phyloP scores from a whole-genome alignment of 2,888 invertebrate genomes.

The Agrotis exclamationis region DNA sequence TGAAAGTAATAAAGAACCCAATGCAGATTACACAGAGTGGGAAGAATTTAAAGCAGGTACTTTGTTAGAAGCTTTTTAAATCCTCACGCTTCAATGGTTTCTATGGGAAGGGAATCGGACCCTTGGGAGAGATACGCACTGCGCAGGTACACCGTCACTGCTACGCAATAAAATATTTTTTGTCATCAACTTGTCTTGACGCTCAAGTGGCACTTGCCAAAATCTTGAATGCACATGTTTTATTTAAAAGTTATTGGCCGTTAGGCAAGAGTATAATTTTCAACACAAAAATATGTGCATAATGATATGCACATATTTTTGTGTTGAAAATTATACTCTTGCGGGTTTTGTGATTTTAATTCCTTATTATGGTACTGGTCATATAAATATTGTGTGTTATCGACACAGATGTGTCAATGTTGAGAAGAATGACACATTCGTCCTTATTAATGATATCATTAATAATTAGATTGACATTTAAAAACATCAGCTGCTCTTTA shows the following conservation, averaged over 20 bases:
- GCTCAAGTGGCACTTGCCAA: constrained; percentile 67
- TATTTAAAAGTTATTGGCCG: constrained; percentile 18
- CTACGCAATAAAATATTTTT: constrained; percentile 74
- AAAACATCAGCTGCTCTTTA: constrained; percentile 8
- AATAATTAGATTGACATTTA: constrained; percentile 1
- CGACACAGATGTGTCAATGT: constrained; percentile 26
- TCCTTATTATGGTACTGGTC: background rate
- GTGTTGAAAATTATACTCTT: background rate
- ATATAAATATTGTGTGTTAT: constrained; percentile 11
- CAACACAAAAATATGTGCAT: background rate
- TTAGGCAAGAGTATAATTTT: constrained; percentile 21
- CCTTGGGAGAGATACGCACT: constrained; percentile 78
- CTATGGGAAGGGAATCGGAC: constrained; percentile 77
- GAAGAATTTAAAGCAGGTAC: constrained; percentile 80
- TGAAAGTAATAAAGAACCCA: constrained; percentile 59
- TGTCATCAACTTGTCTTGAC: constrained; percentile 72
- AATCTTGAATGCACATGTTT: constrained; percentile 32
- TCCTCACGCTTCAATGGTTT: constrained; percentile 83
- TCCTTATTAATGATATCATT: constrained; percentile 14
- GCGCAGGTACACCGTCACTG: constrained; percentile 81
- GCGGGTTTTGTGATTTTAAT: constrained; percentile 5
- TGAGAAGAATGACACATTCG: constrained; percentile 5
- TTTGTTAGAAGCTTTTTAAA: constrained; percentile 78
- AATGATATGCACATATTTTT: no score
- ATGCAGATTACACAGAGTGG: constrained; percentile 68